Evolutionary conservation across 30 jellyfish, hydroid and myxozoan species (phyloP), one percentile per base, ranked within the genome.

Genomic region (Cassiopea andromeda): DNA sequence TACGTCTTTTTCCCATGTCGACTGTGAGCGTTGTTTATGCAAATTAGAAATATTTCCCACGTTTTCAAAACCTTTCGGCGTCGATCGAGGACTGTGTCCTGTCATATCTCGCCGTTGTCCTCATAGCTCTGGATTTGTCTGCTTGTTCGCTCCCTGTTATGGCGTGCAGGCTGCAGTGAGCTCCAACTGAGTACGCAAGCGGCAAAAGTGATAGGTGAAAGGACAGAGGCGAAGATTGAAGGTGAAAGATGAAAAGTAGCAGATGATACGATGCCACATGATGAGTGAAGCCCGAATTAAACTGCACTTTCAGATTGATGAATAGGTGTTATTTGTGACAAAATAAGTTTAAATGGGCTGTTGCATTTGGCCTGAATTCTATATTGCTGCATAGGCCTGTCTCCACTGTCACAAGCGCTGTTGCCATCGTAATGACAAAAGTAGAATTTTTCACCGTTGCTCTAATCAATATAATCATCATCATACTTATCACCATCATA

Each of bases 201-300:
- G 81, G 80, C 64, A 71, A 69, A 71, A 81, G 75, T 87, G 89
- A 87, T 78, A 87, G 94, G 94, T 87, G 90, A 87, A 67, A 87
- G 94, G 94, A 77, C 94, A 78, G 44, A 78, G 85, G 94, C 78
- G 94, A 60, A 81, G 85, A 78, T 86, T 87, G 86, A 15, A 67
- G 94, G 90, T 78, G 89, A 87, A 87, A 78, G 74, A 3, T 87
- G 94, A 87, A 69, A 87, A 84, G 94, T 76, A 60, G 60, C 85
- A 64, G 88, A 67, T 78, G 84, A 66, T 72, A 27, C 16, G 80
- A 15, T 59, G 85, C 44, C n/a, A 15, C 67, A 59, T 78, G 93
- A 73, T 86, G 93, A 86, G 93, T 86, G 93, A 48, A 59, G 44
- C 44, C 10, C 46, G 7, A 43, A 84, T 73, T 75, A 75, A 60